These are phyloP conservation scores for Drosophila arawakana DNA, from an alignment of 1,140 invertebrate species.

Conservation along the genomic window DNA sequence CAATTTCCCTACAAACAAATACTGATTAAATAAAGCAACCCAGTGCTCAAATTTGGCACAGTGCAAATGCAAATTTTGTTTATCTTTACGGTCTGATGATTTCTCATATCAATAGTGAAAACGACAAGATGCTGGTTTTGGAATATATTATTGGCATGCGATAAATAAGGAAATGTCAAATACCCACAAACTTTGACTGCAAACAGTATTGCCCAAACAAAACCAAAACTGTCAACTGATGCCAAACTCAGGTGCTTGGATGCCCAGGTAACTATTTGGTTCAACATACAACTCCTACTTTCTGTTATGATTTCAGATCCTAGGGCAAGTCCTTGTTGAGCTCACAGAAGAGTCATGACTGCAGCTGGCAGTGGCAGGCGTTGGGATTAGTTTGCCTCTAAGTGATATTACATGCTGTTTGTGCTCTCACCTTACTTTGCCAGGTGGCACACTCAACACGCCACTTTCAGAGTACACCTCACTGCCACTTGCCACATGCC, in stretches of 20 bases:
- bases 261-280: not conserved
- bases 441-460: constrained; percentile 4
- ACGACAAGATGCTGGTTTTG: not conserved
- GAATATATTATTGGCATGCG: not conserved
- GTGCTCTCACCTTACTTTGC: constrained; percentile 29
- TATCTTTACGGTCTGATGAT: not conserved
- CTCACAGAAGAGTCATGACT: constrained; percentile 32
- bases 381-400: constrained; percentile 64
- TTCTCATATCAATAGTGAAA: not conserved
- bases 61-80: not conserved
- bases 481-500: not conserved
- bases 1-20: not conserved
- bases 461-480: not conserved
- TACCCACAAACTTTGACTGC: not conserved
- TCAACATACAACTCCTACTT: not conserved
- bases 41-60: not conserved
- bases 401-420: constrained; percentile 69
- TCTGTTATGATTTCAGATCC: not conserved
- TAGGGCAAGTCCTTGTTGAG: constrained; percentile 10
- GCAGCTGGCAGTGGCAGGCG: constrained; percentile 33
- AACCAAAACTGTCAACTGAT: constrained; percentile 46
- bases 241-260: constrained; percentile 39
- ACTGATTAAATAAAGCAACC: not conserved
- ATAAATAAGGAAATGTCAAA: constrained; percentile 28
- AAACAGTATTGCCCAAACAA: not conserved